Evolutionary conservation across 2,888 invertebrate species (phyloP).

Genomic region (Theristus sp.): DNA sequence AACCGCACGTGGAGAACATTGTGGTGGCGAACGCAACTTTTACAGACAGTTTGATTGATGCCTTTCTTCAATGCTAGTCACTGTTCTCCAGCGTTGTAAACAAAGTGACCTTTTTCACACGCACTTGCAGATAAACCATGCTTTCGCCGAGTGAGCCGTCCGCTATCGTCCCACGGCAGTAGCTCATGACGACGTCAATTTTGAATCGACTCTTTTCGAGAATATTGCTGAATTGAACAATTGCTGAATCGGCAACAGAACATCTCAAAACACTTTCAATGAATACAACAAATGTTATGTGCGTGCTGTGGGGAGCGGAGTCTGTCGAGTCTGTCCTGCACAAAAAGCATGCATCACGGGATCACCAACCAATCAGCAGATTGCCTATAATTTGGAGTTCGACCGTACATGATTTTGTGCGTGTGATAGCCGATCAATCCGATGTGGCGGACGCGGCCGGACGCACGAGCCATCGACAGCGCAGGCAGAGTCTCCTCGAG

Average conservation of each 20-base stretch:
- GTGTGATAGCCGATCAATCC: conserved; percentile 65
- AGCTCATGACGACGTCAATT: conserved; percentile 52
- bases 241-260: neutral
- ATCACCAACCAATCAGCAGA: no score
- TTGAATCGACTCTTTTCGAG: conserved; percentile 38
- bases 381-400: no score
- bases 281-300: no score
- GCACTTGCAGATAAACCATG: conserved; percentile 53
- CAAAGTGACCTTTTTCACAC: no score
- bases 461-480: conserved; percentile 49
- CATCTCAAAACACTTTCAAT: neutral
- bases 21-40: no score
- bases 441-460: conserved; percentile 49
- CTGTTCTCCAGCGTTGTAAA: no score
- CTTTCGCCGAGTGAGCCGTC: conserved; percentile 55
- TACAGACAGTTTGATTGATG: no score
- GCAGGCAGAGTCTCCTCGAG: conserved; percentile 65
- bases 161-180: conserved; percentile 55
- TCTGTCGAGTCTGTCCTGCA: no score
- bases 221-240: conserved; percentile 30
- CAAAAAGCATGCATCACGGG: no score
- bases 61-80: no score
- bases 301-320: no score
- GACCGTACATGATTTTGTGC: conserved; percentile 49
- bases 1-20: no score